Conservation (phyloP, 2,888 invertebrate genomes). For the Drosophila affinis region DNA sequence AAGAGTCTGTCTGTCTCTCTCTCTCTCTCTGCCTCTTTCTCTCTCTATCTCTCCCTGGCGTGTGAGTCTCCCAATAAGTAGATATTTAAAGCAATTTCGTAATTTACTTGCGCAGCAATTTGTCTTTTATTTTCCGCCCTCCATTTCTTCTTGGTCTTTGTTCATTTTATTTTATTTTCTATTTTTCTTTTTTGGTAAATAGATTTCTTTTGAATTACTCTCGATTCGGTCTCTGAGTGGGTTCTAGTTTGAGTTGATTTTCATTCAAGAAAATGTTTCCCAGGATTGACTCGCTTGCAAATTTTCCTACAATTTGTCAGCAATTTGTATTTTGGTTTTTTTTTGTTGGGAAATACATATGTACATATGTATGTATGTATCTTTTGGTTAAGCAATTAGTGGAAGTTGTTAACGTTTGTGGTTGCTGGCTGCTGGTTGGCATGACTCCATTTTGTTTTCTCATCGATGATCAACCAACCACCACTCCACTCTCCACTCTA, state of each 20-base stretch:
- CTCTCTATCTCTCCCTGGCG: slow-evolving; percentile 30
- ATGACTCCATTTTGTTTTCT: slow-evolving; percentile 47
- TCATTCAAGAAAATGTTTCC: not conserved
- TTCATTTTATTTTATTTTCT: slow-evolving; percentile 18
- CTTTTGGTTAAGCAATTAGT: slow-evolving; percentile 53
- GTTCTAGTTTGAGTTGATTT: slow-evolving; percentile 1
- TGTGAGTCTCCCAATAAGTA: slow-evolving; percentile 57
- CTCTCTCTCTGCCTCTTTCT: slow-evolving; percentile 6
- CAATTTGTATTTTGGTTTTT: slow-evolving; percentile 3
- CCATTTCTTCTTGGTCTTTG: slow-evolving; percentile 8
- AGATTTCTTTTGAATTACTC: slow-evolving; percentile 44
- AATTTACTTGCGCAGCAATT: slow-evolving; percentile 65
- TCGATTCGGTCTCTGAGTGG: slow-evolving; percentile 5
- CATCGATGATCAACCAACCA: slow-evolving; percentile 54
- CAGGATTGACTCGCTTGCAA: not conserved
- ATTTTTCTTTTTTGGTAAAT: slow-evolving; percentile 8
- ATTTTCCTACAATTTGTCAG: slow-evolving; percentile 38
- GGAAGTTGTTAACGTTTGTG: slow-evolving; percentile 41
- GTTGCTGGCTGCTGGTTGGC: slow-evolving; percentile 9
- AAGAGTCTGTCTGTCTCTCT: not conserved
- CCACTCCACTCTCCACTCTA: not conserved
- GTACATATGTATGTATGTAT: slow-evolving; percentile 19
- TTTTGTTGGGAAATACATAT: not conserved
- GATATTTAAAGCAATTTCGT: slow-evolving; percentile 63
- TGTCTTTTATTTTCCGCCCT: slow-evolving; percentile 24